Base-by-base conservation (phyloP, 2,888 invertebrate genomes). In the Synanthedon andrenaeformis region DNA sequence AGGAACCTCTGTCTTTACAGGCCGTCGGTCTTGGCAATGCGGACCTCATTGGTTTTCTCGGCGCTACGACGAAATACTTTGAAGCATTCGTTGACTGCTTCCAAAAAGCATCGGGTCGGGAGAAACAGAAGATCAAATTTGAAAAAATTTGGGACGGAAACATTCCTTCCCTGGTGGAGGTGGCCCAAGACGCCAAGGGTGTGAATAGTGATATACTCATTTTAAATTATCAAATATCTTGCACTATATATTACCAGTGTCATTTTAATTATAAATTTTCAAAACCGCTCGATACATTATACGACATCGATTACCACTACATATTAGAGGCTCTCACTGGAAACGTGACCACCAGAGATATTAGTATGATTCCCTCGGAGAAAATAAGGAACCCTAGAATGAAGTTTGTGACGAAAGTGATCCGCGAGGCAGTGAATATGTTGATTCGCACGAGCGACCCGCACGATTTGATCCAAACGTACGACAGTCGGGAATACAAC, bases 1-100 rank as follows among this genome's bases (percentile, higher is more conserved):
- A 95, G 76, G 96, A 96, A 65, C 90, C 93, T 59, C 83, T 96
- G 52, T 96, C 95, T 62, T 83, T 90, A 55, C 94, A 94, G 82
- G 94, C 94, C 59, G 89, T 93, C 23, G 93, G 93, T 11, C 87
- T 94, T 58, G 89, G 92, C 4, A 92, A 93, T 59, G 82, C 89
- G 1, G 89, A 90, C 63, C 82, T 94, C 61, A 65, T 83, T 4
- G 69, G 70, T 49, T 90, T 90, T 63, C 72, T 90, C 4, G 72
- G 82, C 63, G 75, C 79, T 8, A 78, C 79, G 3, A 81, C 85
- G 0, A 72, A 74, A 49, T 90, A 90, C 67, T 76, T 91, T 51
- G 78, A 82, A 51, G 67, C 69, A 19, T 90, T 89, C 63, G 64
- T 84, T 53, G 64, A 62, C 53, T 88, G 84, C 67, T 76, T 68